These are phyloP conservation scores for Pheosia tremula DNA, from an alignment of 2,888 invertebrate genomes.

Conservation along the genomic window DNA sequence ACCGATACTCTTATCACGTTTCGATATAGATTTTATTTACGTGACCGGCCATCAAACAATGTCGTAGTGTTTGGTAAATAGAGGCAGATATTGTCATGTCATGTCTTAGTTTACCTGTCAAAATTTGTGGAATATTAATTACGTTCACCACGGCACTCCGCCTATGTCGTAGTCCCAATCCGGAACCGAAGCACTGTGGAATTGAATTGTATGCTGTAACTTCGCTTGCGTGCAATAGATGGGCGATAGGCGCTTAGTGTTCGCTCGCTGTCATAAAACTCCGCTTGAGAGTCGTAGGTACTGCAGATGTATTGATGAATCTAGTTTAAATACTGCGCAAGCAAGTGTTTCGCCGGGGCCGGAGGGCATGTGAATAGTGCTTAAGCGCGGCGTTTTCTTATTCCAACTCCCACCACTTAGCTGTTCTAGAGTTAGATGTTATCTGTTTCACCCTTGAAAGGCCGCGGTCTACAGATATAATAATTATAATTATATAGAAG, in stretches of 20 bases:
- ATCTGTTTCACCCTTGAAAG: conserved; percentile 54
- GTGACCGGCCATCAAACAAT: neutral
- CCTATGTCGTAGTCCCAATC: conserved; percentile 39
- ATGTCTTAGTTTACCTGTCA: too few species aligned
- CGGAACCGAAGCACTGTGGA: conserved; percentile 75
- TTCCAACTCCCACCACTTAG: conserved; percentile 71
- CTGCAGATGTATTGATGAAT: conserved; percentile 8
- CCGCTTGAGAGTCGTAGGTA: conserved; percentile 23
- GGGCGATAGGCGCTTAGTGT: conserved; percentile 66
- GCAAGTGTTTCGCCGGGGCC: conserved; percentile 17
- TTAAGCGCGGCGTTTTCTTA: conserved; percentile 56
- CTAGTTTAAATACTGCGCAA: conserved; percentile 14
- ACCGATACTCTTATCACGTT: neutral
- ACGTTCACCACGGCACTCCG: conserved; percentile 38
- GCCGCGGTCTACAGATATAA: conserved; percentile 65
- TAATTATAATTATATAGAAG: conserved; percentile 74
- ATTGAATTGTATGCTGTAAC: conserved; percentile 75
- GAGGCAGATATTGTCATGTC: too few species aligned
- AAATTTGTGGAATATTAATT: conserved; percentile 8
- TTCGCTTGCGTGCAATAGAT: conserved; percentile 72
- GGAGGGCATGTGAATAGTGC: conserved; percentile 52
- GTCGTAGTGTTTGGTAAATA: too few species aligned
- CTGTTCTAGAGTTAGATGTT: conserved; percentile 72
- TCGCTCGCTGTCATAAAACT: conserved; percentile 50
- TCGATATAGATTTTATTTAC: neutral